A percentile compares a stretch with the other conserved stretches of the same genome.
Conservation (phyloP, 2,797 vertebrate species). For the Falco cherrug region DNA sequence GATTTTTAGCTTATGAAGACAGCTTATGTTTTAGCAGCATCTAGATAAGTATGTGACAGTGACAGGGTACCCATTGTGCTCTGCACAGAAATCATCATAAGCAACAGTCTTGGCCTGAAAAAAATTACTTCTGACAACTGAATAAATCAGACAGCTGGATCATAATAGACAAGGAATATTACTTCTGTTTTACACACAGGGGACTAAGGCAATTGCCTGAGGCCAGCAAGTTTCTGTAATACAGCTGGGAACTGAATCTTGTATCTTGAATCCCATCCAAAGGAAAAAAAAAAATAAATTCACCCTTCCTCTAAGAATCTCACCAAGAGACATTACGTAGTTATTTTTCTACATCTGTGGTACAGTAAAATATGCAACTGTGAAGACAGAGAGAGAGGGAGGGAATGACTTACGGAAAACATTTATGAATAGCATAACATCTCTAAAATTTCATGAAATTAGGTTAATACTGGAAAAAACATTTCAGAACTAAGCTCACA, state of each 20-base stretch:
- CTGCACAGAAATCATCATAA: neutral
- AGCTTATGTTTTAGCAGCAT: neutral
- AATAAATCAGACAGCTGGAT: slow-evolving; percentile 28
- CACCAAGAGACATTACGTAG: neutral
- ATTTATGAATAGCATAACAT: neutral
- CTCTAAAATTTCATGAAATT: neutral
- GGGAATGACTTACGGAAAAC: neutral
- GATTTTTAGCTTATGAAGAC: neutral
- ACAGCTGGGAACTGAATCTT: neutral
- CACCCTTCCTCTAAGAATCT: neutral
- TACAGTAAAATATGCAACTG: neutral
- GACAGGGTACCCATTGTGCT: neutral
- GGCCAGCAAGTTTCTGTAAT: neutral
- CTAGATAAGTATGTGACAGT: neutral
- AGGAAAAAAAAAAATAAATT: neutral
- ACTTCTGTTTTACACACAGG: neutral
- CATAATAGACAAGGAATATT: neutral
- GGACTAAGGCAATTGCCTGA: neutral
- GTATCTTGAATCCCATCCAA: neutral
- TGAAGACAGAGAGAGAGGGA: neutral
- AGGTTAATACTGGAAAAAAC: neutral
- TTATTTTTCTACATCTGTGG: neutral
- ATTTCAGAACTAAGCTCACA: neutral
- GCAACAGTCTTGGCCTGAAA: neutral
- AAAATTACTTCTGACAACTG: neutral